A percentile compares a stretch with the other conserved stretches of the same genome.
Conservation (phyloP, 2,888 invertebrate genomes). For the Amphipoea lucens region DNA sequence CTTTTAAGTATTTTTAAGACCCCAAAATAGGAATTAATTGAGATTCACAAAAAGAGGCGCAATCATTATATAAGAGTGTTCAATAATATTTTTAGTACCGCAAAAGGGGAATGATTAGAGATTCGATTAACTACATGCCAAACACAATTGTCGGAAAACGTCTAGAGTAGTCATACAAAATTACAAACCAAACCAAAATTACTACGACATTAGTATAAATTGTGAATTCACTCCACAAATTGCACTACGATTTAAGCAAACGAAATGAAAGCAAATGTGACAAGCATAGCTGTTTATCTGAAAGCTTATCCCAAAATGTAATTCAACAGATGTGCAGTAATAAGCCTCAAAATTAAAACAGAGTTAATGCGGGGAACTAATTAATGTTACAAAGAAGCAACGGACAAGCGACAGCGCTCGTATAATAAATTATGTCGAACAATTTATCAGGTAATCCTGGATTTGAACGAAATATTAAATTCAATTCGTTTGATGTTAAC, state of each 20-base stretch:
- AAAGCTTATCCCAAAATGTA: slow-evolving; percentile 1
- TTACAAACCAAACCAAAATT: not conserved
- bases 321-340: slow-evolving; percentile 11
- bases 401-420: not conserved
- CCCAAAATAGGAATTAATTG: too few relatives aligned
- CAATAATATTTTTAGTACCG: too few relatives aligned
- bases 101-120: too few relatives aligned
- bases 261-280: not conserved
- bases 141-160: not conserved
- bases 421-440: too few relatives aligned
- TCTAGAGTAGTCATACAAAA: not conserved
- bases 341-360: slow-evolving; percentile 4
- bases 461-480: not conserved
- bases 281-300: not conserved
- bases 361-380: slow-evolving; percentile 27
- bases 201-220: not conserved
- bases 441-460: not conserved
- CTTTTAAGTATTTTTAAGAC: too few relatives aligned
- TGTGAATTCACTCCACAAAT: slow-evolving; percentile 2
- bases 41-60: too few relatives aligned
- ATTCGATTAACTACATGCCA: too few relatives aligned
- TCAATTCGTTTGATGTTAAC: slow-evolving; percentile 77
- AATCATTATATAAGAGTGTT: too few relatives aligned
- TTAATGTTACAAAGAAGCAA: slow-evolving; percentile 26
- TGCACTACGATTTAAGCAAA: not conserved